A percentile compares a stretch with the other conserved stretches of the same genome.
Evolutionary conservation across 2,888 invertebrate species (phyloP).

Genomic region (Empis stercorea): DNA sequence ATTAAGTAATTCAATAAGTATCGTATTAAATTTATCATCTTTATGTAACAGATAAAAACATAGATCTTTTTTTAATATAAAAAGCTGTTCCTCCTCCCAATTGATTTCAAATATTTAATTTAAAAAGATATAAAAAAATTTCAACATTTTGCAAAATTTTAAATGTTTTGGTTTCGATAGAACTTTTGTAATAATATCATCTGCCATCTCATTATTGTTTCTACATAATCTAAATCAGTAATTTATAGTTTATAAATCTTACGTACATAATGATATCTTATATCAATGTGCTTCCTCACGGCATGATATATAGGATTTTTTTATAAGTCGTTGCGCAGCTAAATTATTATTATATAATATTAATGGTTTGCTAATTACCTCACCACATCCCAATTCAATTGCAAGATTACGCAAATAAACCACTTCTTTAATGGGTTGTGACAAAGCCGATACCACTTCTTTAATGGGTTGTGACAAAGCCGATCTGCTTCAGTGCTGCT

Average conservation of each 20-base stretch:
- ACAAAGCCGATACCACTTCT: no score
- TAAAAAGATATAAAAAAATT: no score
- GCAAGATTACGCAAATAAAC: slow-evolving; percentile 4
- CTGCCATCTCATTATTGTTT: neutral
- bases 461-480: slow-evolving; percentile 7
- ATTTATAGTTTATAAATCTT: neutral
- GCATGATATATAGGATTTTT: slow-evolving; percentile 1
- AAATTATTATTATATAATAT: slow-evolving; percentile 1
- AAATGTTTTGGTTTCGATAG: neutral
- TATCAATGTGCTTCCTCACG: slow-evolving; percentile 4
- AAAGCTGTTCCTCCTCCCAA: no score
- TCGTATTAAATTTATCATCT: no score
- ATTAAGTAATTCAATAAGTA: no score
- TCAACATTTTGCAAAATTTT: neutral
- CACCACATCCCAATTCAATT: neutral
- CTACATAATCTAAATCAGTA: neutral
- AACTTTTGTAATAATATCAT: neutral
- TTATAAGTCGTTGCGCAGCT: neutral
- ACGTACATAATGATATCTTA: neutral
- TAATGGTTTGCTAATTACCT: neutral
- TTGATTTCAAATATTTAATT: no score
- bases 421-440: no score
- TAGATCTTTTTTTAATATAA: no score
- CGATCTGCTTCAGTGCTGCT: slow-evolving; percentile 7
- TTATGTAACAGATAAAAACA: no score